Base-by-base conservation (phyloP, 2,797 vertebrate genomes). In the Micromesistius poutassou region DNA sequence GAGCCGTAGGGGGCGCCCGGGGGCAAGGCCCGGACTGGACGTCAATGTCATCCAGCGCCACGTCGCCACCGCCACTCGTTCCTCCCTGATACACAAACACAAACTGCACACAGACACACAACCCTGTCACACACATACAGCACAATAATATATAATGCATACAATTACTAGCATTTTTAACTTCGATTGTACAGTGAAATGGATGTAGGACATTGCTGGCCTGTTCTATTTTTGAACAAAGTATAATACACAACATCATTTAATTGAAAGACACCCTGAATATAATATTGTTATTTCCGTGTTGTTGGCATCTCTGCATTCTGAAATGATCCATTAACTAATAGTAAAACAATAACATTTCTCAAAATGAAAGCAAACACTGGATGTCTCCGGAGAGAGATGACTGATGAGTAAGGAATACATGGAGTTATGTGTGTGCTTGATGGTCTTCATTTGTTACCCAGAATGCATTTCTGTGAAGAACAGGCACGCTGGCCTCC, bases 1-100 rank as follows among this genome's bases (percentile, higher is more conserved):
- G 55, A 50, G 36, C 36, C 3, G 13, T 42, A 42, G 81, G 25
- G 12, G 85, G 83, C 16, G 86, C 84, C 40, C 83, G 46, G 81
- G 81, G 74, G 85, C 94, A 95, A 71, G 77, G 12, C 0, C 85
- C 87, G 0, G 80, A 82, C 3, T 73, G 0, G 66, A 94, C 74
- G n/a, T 72, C 71, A 77, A 92, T 76, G 71, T 95, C 94, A 86
- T 95, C 94, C 12, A 95, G 88, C 74, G 93, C 93, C 78, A 93
- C 79, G 12, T 91, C 85, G 73, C 93, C 92, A 4, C 68, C 80
- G 16, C 79, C 7, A 1, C 3, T 82, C 77, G 71, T 77, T 28
- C 93, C 92, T 30, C 85, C 90, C 84, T 89, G 83, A 87, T 93
- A 93, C 30, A 85, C 86, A 87, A 95, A 94, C 78, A 93, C 86